Evolutionary conservation across 2,113 vertebrate species (phyloP).

Genomic region (Hiodon tergisus): DNA sequence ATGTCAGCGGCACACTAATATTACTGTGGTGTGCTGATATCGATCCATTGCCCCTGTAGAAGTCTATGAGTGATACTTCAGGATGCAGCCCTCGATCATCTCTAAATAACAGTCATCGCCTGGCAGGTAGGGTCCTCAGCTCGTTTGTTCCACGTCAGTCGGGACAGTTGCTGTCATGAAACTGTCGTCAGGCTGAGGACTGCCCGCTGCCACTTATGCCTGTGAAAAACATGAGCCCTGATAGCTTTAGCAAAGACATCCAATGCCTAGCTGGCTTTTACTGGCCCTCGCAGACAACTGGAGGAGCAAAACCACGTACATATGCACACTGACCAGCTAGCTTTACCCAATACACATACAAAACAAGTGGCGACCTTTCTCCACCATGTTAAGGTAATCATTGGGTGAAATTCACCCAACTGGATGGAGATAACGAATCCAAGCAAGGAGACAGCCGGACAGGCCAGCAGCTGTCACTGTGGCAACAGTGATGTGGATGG

Average conservation of each 20-base stretch:
- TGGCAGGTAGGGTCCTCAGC: neutral
- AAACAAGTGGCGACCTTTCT: neutral
- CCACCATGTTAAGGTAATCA: neutral
- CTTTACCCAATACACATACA: too few relatives aligned
- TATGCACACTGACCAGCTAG: neutral
- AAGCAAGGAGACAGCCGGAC: neutral
- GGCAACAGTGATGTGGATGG: too few relatives aligned
- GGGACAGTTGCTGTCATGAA: neutral
- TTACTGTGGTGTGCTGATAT: conserved; percentile 60
- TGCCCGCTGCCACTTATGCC: neutral
- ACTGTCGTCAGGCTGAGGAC: neutral
- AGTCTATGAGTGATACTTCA: conserved; percentile 29
- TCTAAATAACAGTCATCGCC: conserved; percentile 39
- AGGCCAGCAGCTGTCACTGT: too few relatives aligned
- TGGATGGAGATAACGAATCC: neutral
- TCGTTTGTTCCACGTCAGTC: conserved; percentile 31
- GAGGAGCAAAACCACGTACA: neutral
- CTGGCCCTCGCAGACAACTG: too few relatives aligned
- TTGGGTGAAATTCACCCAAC: neutral
- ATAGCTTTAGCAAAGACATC: too few relatives aligned
- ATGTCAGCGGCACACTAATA: conserved; percentile 37
- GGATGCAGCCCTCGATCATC: conserved; percentile 31
- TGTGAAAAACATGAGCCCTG: neutral
- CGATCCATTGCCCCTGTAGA: conserved; percentile 49
- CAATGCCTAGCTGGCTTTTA: too few relatives aligned